A percentile compares a stretch with the other conserved stretches of the same genome.
phyloP scores from a whole-genome alignment of 2,888 invertebrate genomes.

The Diabrotica balteata region DNA sequence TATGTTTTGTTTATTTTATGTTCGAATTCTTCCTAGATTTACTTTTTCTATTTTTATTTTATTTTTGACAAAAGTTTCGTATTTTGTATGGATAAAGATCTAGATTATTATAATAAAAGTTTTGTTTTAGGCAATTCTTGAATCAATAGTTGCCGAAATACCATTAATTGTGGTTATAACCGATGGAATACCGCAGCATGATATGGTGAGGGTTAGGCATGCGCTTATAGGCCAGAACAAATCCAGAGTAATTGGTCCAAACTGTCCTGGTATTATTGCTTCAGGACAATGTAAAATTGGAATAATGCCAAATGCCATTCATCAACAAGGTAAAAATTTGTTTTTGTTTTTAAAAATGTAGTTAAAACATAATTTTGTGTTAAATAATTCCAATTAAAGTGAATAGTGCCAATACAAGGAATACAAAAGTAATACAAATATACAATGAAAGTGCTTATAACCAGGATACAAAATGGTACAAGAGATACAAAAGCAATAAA shows the following conservation, averaged over 20 bases:
- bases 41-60: not conserved
- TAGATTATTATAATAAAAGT: no score
- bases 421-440: no score
- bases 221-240: slow-evolving; percentile 69
- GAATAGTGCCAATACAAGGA: no score
- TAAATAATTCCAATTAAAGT: no score
- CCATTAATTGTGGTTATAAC: slow-evolving; percentile 77
- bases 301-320: slow-evolving; percentile 81
- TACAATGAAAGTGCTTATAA: no score
- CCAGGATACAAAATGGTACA: no score
- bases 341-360: slow-evolving; percentile 47
- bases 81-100: no score
- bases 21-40: not conserved
- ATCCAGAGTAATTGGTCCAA: slow-evolving; percentile 80
- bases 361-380: no score
- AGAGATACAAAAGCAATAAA: no score
- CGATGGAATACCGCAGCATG: slow-evolving; percentile 64
- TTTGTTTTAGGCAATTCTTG: slow-evolving; percentile 66
- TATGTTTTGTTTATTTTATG: no score
- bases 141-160: slow-evolving; percentile 79
- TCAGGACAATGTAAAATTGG: slow-evolving; percentile 80
- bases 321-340: slow-evolving; percentile 73
- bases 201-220: slow-evolving; percentile 82
- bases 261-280: slow-evolving; percentile 82
- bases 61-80: no score